Percentiles rank a stretch among this genome's conserved stretches.
phyloP scores from a whole-genome alignment of 2,113 vertebrate species.

The Callopanchax toddi region DNA sequence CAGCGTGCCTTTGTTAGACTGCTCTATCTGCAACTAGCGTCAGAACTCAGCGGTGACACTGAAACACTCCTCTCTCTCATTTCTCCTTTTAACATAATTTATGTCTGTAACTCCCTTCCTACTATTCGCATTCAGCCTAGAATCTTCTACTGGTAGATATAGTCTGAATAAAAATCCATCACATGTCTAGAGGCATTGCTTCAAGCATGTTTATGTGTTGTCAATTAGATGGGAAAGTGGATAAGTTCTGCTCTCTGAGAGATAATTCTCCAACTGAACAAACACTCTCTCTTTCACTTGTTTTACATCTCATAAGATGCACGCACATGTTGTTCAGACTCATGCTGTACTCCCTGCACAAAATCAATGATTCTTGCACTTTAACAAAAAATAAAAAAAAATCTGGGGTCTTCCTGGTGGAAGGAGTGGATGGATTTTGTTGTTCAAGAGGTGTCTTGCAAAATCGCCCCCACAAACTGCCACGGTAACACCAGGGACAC shows the following conservation, averaged over 20 bases:
- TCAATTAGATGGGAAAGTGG: slow-evolving; percentile 33
- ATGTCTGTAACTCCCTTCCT: not conserved
- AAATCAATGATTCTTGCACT: slow-evolving; percentile 13
- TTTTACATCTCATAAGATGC: slow-evolving; percentile 1
- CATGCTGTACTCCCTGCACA: not conserved
- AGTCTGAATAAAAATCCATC: slow-evolving; percentile 56
- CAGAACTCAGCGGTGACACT: not conserved
- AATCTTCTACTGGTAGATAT: slow-evolving; percentile 2
- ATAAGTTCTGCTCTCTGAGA: slow-evolving; percentile 30
- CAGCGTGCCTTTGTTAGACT: not conserved
- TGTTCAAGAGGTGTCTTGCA: slow-evolving; percentile 49
- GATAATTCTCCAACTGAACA: slow-evolving; percentile 37
- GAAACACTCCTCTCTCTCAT: no score
- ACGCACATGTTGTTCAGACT: not conserved
- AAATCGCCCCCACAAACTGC: slow-evolving; percentile 39
- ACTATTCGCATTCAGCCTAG: not conserved
- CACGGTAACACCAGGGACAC: slow-evolving; percentile 44
- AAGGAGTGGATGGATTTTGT: slow-evolving; percentile 15
- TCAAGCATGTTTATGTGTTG: slow-evolving; percentile 40
- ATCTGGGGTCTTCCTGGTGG: slow-evolving; percentile 23
- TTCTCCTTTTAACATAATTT: not conserved
- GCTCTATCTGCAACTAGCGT: not conserved
- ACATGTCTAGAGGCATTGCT: slow-evolving; percentile 59
- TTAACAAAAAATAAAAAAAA: not conserved
- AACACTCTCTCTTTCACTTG: slow-evolving; percentile 20